Percentiles rank a stretch among this genome's conserved stretches.
phyloP scores from a whole-genome alignment of 2,797 vertebrate genomes.

The Parauchenoglanis ngamensis region DNA sequence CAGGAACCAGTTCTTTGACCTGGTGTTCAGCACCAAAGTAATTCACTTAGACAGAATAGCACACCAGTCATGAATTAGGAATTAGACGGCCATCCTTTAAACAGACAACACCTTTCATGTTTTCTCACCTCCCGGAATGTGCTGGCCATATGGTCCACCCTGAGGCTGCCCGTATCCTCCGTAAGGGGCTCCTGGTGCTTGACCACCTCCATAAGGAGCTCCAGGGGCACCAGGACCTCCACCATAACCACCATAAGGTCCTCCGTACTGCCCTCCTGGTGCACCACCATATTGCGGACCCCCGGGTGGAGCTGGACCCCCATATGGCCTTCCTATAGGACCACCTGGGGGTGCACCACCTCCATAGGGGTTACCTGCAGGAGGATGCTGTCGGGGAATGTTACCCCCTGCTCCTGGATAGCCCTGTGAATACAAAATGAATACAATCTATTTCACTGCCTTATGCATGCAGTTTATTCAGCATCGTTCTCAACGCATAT shows the following conservation, averaged over 20 bases:
- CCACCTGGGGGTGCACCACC: constrained; percentile 53
- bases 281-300: constrained; percentile 65
- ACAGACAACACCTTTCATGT: background rate
- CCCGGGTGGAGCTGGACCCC: constrained; percentile 54
- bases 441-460: background rate
- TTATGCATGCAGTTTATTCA: background rate
- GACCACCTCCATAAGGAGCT: constrained; percentile 60
- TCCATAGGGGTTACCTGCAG: constrained; percentile 63
- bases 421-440: constrained; percentile 58
- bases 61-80: background rate
- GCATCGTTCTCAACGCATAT: background rate
- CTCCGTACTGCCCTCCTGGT: constrained; percentile 56
- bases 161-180: constrained; percentile 71
- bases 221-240: constrained; percentile 61
- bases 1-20: background rate
- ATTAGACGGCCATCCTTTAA: background rate
- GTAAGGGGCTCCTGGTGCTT: constrained; percentile 66
- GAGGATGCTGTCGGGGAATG: constrained; percentile 51
- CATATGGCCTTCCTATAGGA: constrained; percentile 62
- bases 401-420: constrained; percentile 65
- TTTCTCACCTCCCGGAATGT: constrained; percentile 72
- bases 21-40: background rate
- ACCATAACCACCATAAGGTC: constrained; percentile 66
- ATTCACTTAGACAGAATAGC: background rate
- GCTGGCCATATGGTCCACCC: constrained; percentile 74